A percentile compares a stretch with the other conserved stretches of the same genome.
Evolutionary conservation across 2,888 invertebrate species (phyloP).

Genomic region (Lycaena phlaeas): DNA sequence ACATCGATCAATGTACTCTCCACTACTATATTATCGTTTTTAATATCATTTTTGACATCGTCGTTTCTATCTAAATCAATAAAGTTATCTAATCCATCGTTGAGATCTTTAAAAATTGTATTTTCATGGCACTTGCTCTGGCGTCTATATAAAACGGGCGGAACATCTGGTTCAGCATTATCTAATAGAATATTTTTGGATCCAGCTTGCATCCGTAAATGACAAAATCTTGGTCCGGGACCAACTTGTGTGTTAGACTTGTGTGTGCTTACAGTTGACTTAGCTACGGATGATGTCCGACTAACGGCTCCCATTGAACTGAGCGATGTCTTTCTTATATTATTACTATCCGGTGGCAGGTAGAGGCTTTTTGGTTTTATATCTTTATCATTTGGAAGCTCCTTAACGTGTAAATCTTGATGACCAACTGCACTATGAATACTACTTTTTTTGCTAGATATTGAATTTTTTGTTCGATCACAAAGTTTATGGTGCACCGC

Average conservation of each 20-base stretch:
- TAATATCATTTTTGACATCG: conserved; percentile 32
- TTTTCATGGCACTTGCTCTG: conserved; percentile 68
- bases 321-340: conserved; percentile 50
- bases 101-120: conserved; percentile 56
- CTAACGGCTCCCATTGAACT: conserved; percentile 63
- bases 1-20: conserved; percentile 64
- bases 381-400: conserved; percentile 34
- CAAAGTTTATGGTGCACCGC: conserved; percentile 76
- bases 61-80: conserved; percentile 44
- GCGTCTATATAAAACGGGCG: conserved; percentile 81
- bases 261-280: conserved; percentile 64
- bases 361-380: conserved; percentile 35
- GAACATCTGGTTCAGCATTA: conserved; percentile 80
- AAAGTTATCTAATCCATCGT: conserved; percentile 53
- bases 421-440: conserved; percentile 41
- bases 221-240: conserved; percentile 82
- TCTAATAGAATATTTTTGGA: conserved; percentile 86
- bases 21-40: conserved; percentile 49
- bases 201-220: conserved; percentile 82
- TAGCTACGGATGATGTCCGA: conserved; percentile 60
- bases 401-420: conserved; percentile 49
- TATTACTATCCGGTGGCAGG: conserved; percentile 32
- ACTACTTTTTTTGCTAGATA: conserved; percentile 60
- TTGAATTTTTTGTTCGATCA: conserved; percentile 62
- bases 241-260: conserved; percentile 64